Evolutionary conservation across 2,113 vertebrate species (phyloP).

Genomic region (Pyrgilauda ruficollis): DNA sequence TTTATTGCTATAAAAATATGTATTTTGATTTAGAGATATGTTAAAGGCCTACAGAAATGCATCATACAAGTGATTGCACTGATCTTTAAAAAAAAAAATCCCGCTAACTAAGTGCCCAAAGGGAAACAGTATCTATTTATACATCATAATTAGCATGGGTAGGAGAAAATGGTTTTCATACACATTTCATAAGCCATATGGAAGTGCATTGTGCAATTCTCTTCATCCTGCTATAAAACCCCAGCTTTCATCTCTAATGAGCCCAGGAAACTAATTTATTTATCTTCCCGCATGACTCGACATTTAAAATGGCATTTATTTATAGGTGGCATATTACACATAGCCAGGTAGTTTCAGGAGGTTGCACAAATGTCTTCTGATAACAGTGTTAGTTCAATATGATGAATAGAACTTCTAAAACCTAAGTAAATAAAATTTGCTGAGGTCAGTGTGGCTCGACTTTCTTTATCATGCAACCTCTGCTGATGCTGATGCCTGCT

Average conservation of each 20-base stretch:
- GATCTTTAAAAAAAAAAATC: background rate
- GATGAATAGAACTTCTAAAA: background rate
- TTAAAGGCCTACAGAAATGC: background rate
- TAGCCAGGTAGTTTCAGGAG: background rate
- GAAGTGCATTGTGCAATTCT: background rate
- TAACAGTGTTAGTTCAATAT: background rate
- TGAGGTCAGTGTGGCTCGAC: background rate
- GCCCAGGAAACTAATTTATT: background rate
- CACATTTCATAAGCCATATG: slow-evolving; percentile 26
- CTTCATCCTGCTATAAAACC: slow-evolving; percentile 1
- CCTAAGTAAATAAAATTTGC: background rate
- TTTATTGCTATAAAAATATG: background rate
- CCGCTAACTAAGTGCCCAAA: background rate
- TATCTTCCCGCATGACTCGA: background rate
- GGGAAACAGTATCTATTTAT: slow-evolving; percentile 9
- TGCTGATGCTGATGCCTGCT: background rate
- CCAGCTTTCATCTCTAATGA: slow-evolving; percentile 23
- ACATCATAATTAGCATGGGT: background rate
- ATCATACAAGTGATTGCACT: background rate
- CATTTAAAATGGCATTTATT: slow-evolving; percentile 26
- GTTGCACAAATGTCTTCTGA: background rate
- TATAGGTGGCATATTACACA: background rate
- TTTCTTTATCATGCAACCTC: background rate
- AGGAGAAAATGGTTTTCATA: slow-evolving; percentile 31
- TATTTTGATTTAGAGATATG: background rate